Evolutionary conservation across 2,113 vertebrate genomes (phyloP).

Genomic region (Tympanuchus pallidicinctus): DNA sequence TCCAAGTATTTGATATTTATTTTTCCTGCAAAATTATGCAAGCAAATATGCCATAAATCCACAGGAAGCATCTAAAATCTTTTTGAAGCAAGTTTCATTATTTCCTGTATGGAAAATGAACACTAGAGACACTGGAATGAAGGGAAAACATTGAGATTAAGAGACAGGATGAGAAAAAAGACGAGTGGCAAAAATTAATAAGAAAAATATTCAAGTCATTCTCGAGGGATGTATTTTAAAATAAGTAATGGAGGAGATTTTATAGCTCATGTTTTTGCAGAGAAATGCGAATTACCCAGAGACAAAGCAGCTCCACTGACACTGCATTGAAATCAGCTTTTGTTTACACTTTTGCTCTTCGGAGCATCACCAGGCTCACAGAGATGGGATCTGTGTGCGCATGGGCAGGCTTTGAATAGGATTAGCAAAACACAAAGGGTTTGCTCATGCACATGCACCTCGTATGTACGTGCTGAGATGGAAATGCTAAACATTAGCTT

Average conservation of each 20-base stretch:
- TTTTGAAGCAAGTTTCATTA: background rate
- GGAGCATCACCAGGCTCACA: background rate
- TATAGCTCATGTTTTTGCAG: background rate
- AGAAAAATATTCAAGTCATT: background rate
- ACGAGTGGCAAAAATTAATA: background rate
- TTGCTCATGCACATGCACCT: background rate
- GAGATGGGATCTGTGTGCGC: background rate
- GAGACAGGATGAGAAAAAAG: background rate
- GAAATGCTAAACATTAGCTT: background rate
- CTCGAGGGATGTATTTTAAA: background rate
- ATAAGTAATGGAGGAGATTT: background rate
- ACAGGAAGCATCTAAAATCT: background rate
- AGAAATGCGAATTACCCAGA: background rate
- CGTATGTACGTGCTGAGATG: background rate
- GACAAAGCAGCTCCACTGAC: background rate
- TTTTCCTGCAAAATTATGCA: background rate
- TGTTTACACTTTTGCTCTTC: background rate
- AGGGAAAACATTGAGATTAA: background rate
- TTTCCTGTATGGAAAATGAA: background rate
- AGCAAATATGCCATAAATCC: background rate
- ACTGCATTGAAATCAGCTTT: background rate
- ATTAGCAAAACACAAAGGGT: slow-evolving; percentile 29
- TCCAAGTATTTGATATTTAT: slow-evolving; percentile 9
- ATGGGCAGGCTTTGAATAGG: background rate
- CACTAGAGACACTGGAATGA: background rate